Percentiles rank a stretch among this genome's conserved stretches.
phyloP scores from a whole-genome alignment of 2,113 vertebrate genomes.

The Cheirogaleus medius region DNA sequence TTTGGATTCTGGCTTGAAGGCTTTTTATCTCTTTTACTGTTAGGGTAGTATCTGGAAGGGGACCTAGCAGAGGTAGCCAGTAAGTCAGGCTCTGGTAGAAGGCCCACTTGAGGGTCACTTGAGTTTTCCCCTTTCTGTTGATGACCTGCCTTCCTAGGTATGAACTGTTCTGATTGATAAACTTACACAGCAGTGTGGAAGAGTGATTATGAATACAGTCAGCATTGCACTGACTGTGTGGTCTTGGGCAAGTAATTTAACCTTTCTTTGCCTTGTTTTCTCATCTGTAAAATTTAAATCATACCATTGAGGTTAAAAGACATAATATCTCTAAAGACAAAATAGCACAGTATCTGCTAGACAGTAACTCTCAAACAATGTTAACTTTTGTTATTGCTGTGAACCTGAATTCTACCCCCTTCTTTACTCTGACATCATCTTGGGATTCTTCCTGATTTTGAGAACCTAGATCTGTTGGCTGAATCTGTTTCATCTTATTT shows the following conservation, averaged over 20 bases:
- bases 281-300: not conserved
- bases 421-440: not conserved
- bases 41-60: not conserved
- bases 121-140: not conserved
- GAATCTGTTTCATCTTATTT: not conserved
- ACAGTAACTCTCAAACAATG: not conserved
- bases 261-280: conserved; percentile 12
- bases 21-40: not conserved
- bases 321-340: not conserved
- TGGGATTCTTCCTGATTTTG: conserved; percentile 24
- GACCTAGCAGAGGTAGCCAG: not conserved
- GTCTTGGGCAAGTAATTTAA: not conserved
- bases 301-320: not conserved
- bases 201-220: not conserved
- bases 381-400: not conserved
- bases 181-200: not conserved
- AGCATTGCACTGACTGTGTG: not conserved
- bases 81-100: not conserved
- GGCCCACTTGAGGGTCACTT: not conserved
- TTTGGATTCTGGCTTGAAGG: not conserved
- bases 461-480: not conserved
- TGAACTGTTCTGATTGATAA: not conserved
- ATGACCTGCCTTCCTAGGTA: not conserved
- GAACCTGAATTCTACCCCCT: not conserved
- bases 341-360: not conserved